phyloP scores from a whole-genome alignment of 2,113 vertebrate genomes.

The Pelusios castaneus region DNA sequence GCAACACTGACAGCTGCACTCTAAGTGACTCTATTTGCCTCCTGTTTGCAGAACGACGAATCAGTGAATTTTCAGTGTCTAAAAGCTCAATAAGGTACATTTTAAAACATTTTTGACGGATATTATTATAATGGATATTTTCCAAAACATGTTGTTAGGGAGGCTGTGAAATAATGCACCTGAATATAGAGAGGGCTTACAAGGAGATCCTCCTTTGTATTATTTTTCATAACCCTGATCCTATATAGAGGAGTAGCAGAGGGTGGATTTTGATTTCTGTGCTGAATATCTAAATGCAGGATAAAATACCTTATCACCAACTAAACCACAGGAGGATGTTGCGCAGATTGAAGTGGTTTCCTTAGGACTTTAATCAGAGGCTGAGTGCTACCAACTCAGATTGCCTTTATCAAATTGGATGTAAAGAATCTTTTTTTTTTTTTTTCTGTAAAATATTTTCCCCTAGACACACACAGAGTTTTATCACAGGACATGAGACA shows the following conservation, averaged over 20 bases:
- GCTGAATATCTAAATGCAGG: neutral
- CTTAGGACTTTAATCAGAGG: neutral
- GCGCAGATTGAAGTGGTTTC: neutral
- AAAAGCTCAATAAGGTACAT: neutral
- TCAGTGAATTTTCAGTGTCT: neutral
- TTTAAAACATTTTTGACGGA: neutral
- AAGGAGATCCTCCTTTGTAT: neutral
- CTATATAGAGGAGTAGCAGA: neutral
- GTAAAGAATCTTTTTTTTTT: neutral
- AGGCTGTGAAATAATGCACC: neutral
- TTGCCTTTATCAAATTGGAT: neutral
- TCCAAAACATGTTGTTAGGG: neutral
- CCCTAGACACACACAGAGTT: neutral
- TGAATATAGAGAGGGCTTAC: neutral
- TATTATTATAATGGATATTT: neutral
- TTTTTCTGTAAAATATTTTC: neutral
- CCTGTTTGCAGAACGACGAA: neutral
- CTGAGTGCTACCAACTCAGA: neutral
- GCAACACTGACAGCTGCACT: slow-evolving; percentile 5
- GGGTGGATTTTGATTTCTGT: neutral
- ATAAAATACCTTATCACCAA: neutral
- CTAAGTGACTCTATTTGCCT: neutral
- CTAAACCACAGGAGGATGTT: neutral
- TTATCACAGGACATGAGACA: neutral
- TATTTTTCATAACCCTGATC: neutral